Evolutionary conservation across 1,140 invertebrate genomes (phyloP).

Genomic region (Lepeophtheirus salmonis): DNA sequence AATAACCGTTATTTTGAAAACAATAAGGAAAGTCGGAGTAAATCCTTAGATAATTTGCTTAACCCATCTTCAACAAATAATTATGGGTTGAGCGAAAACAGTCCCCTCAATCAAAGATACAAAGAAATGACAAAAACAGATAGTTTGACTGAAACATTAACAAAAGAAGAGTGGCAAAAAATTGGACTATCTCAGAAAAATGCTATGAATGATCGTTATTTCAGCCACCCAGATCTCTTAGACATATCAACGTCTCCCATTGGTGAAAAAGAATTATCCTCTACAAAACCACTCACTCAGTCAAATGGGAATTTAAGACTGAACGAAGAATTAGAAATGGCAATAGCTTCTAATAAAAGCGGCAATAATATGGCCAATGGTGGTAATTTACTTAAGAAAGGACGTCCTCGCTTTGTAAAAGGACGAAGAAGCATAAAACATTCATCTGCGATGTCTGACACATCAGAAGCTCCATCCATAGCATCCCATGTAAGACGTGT

Average conservation of each 20-base stretch:
- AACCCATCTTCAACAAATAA: slow-evolving; percentile 27
- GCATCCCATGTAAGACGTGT: slow-evolving; percentile 74
- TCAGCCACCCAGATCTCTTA: slow-evolving; percentile 17
- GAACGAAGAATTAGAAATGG: background rate
- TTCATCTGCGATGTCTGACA: slow-evolving; percentile 80
- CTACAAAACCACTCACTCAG: background rate
- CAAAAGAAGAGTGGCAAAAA: slow-evolving; percentile 19
- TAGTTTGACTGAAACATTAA: background rate
- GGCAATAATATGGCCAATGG: too few species aligned
- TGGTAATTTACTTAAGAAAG: background rate
- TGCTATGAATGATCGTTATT: slow-evolving; percentile 22
- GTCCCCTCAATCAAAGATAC: slow-evolving; percentile 13
- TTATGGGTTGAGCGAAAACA: slow-evolving; percentile 14
- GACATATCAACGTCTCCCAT: background rate
- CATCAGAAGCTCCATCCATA: slow-evolving; percentile 72
- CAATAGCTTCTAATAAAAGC: too few species aligned
- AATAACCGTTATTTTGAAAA: slow-evolving; percentile 69
- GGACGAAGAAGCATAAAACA: slow-evolving; percentile 36
- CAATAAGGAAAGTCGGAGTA: slow-evolving; percentile 44
- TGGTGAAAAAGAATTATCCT: background rate
- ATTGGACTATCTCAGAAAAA: slow-evolving; percentile 22
- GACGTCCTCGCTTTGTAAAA: background rate
- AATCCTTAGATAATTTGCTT: slow-evolving; percentile 60
- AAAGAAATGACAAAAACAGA: background rate
- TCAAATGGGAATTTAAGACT: background rate